Evolutionary conservation across 1,140 invertebrate genomes (phyloP), one percentile per base, ranked within the genome.

Genomic region (Stenopsyche tienmushanensis): DNA sequence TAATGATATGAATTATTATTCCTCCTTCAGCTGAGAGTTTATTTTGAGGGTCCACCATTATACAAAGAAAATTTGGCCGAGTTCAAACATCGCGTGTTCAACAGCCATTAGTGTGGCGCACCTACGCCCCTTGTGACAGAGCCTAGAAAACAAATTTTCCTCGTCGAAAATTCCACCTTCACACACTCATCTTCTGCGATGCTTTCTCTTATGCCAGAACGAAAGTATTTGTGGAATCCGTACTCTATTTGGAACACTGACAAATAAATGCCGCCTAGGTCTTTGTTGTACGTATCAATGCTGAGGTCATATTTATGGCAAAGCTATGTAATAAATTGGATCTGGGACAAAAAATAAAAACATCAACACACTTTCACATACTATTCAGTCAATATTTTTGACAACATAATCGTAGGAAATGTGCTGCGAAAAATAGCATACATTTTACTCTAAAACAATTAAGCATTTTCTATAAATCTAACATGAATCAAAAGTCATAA

Each of bases 81-180:
- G 24, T 53, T 53, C 25, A 54, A 64, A 53, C 49, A 17, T 64
- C 62, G 62, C 62, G 62, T 64, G 62, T 25, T 23, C 29, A 21
- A n/a, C 17, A 3, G 5, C 62, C 49, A 64, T 64, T 64, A 64
- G 23, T 20, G 17, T n/a, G 47, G 47, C 15, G 47, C 47, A 20
- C 52, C 21, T 17, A 24, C 25, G n/a, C 23, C n/a, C 10, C 45
- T n/a, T 15, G 15, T 24, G 41, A 26, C 23, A 49, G 42, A 10
- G 54, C 29, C 29, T 13, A 5, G 13, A 34, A 34, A 34, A 34
- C 29, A 34, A 34, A 34, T 34, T 34, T 34, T 34, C 29, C 29
- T 13, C 29, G 29, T 7, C 5, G 13, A 34, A 34, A 34, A 34
- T 7, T 34, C 5, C 5, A 34, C 5, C 29, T 34, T 13, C 29